phyloP scores from a whole-genome alignment of 1,140 invertebrate genomes.

The Cydia amplana region DNA sequence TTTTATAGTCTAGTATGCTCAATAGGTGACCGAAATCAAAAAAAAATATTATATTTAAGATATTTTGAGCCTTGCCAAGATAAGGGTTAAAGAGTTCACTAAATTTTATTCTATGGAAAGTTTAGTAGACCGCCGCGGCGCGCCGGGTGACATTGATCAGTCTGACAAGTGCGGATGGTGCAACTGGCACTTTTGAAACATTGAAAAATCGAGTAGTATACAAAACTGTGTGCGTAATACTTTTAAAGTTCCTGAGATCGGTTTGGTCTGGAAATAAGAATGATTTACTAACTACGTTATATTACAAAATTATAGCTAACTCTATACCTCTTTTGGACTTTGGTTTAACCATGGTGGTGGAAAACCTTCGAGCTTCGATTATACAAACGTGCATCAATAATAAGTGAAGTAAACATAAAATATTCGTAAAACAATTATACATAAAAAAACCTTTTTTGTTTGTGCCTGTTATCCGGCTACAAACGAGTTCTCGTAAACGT shows the following conservation, averaged over 20 bases:
- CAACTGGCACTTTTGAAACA: background rate
- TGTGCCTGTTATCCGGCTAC: no score
- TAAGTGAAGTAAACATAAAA: conserved; percentile 35
- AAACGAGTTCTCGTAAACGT: no score
- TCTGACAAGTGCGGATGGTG: no score
- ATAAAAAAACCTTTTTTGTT: background rate
- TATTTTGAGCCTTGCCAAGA: no score
- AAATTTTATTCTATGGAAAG: no score
- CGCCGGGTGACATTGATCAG: no score
- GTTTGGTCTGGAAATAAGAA: conserved; percentile 25
- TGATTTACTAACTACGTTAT: conserved; percentile 29
- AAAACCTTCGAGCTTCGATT: conserved; percentile 22
- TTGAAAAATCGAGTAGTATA: conserved; percentile 8
- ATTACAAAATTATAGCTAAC: conserved; percentile 31
- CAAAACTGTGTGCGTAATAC: conserved; percentile 23
- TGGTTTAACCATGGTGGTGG: conserved; percentile 13
- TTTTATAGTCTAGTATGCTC: no score
- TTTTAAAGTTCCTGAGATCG: background rate
- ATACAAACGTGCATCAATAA: conserved; percentile 42
- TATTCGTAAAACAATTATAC: background rate
- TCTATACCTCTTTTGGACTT: conserved; percentile 3
- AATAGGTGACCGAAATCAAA: no score
- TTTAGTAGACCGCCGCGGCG: no score
- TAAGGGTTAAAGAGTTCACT: no score
- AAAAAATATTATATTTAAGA: no score